Evolutionary conservation across 2,888 invertebrate species (phyloP).

Genomic region (Aromia moschata): DNA sequence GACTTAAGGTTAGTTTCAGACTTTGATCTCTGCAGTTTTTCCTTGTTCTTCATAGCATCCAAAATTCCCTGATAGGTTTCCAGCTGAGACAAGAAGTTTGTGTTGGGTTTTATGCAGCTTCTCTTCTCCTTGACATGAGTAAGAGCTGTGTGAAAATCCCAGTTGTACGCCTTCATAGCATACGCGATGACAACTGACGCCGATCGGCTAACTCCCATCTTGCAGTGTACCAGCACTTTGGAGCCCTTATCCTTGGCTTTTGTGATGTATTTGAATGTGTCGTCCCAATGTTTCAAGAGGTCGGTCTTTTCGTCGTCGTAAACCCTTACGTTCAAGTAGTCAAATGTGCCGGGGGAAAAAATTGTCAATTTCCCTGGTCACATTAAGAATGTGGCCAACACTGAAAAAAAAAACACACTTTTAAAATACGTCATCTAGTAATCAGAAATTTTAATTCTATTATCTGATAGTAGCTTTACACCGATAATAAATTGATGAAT

Average conservation of each 20-base stretch:
- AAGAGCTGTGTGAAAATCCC: constrained; percentile 89
- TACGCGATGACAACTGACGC: constrained; percentile 98
- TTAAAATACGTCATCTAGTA: too few species aligned
- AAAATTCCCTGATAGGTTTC: constrained; percentile 84
- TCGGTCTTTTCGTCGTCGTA: constrained; percentile 98
- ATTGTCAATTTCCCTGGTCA: constrained; percentile 98
- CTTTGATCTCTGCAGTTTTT: constrained; percentile 90
- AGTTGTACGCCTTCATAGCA: constrained; percentile 97
- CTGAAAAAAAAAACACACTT: constrained; percentile 66
- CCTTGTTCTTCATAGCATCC: constrained; percentile 95
- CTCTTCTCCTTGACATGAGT: constrained; percentile 91
- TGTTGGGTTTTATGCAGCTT: constrained; percentile 95
- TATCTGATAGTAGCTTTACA: too few species aligned
- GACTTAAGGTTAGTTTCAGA: constrained; percentile 90
- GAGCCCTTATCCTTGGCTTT: constrained; percentile 90
- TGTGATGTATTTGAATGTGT: constrained; percentile 95
- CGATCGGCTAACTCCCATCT: constrained; percentile 98
- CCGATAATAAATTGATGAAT: too few species aligned
- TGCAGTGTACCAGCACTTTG: constrained; percentile 97
- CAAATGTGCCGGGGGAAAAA: constrained; percentile 98
- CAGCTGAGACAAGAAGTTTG: constrained; percentile 91
- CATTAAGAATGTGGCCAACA: constrained; percentile 95
- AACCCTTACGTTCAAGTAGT: constrained; percentile 95
- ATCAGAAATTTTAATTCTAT: too few species aligned
- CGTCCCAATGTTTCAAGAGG: constrained; percentile 96